Evolutionary conservation across 2,888 invertebrate species (phyloP).

Genomic region (Drosophila atripex): DNA sequence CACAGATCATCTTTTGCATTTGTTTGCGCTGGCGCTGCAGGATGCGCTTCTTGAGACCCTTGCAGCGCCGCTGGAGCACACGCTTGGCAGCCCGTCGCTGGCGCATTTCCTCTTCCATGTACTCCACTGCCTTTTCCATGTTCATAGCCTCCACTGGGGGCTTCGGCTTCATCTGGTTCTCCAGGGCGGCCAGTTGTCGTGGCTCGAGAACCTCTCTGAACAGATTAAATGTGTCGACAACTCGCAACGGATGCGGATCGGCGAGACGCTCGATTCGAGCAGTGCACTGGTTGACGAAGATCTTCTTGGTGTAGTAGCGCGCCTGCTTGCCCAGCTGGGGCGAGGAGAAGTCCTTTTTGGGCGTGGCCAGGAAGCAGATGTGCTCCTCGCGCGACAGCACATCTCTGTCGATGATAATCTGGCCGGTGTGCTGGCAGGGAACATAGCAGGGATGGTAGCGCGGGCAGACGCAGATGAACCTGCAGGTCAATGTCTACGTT

Average conservation of each 20-base stretch:
- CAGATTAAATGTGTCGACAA: constrained; percentile 66
- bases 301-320: constrained; percentile 62
- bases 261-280: constrained; percentile 79
- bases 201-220: constrained; percentile 64
- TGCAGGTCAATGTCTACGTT: constrained; percentile 2
- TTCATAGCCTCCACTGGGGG: constrained; percentile 64
- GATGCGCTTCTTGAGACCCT: constrained; percentile 69
- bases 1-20: constrained; percentile 77
- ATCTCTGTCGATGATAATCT: constrained; percentile 81
- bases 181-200: constrained; percentile 66
- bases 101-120: constrained; percentile 80
- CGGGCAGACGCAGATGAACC: constrained; percentile 73
- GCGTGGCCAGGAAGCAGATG: constrained; percentile 78
- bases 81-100: constrained; percentile 61
- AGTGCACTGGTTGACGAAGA: constrained; percentile 78
- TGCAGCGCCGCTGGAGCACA: constrained; percentile 64
- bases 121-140: constrained; percentile 76
- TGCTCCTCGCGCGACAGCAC: constrained; percentile 81
- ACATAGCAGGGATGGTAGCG: constrained; percentile 68
- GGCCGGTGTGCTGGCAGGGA: constrained; percentile 80
- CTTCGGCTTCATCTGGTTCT: constrained; percentile 66
- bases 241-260: constrained; percentile 68
- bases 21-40: constrained; percentile 68
- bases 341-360: constrained; percentile 71
- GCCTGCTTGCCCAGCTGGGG: constrained; percentile 49